Evolutionary conservation across 35 echinoderm and acorn worm species (phyloP).

Genomic region (Strongylocentrotus purpuratus): DNA sequence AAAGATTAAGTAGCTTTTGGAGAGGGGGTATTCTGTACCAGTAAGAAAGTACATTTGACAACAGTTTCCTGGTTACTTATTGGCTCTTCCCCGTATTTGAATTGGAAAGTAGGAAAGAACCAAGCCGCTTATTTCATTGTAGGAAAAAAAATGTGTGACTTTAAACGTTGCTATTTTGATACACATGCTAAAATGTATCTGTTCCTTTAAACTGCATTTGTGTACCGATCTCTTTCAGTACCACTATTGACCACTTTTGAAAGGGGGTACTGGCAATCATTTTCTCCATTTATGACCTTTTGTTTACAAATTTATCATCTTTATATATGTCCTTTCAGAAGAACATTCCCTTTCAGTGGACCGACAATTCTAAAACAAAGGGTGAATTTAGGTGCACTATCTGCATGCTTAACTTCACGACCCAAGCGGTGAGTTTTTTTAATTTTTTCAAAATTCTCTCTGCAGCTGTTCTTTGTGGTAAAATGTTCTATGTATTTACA

Average conservation of each 20-base stretch:
- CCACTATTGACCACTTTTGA: not conserved
- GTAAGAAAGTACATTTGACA: too few species aligned
- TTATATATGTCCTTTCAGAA: not conserved
- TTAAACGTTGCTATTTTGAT: too few species aligned
- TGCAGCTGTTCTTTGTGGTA: too few species aligned
- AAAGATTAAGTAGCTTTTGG: too few species aligned
- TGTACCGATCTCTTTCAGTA: not conserved
- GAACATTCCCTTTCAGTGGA: not conserved
- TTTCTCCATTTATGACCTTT: not conserved
- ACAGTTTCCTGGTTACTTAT: too few species aligned
- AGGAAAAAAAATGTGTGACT: too few species aligned
- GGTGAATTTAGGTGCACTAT: not conserved
- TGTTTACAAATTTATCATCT: not conserved
- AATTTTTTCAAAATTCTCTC: too few species aligned
- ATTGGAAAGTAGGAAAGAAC: too few species aligned
- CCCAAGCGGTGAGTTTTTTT: not conserved
- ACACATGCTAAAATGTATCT: not conserved
- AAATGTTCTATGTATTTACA: too few species aligned
- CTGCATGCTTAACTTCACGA: not conserved
- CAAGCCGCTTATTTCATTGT: too few species aligned
- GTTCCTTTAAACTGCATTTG: not conserved
- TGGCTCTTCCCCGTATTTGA: too few species aligned
- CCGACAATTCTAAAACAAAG: not conserved
- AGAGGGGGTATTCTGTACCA: too few species aligned
- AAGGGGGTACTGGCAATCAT: not conserved